Conservation (phyloP, 2,113 vertebrate species). For the Pelmatolapia mariae region DNA sequence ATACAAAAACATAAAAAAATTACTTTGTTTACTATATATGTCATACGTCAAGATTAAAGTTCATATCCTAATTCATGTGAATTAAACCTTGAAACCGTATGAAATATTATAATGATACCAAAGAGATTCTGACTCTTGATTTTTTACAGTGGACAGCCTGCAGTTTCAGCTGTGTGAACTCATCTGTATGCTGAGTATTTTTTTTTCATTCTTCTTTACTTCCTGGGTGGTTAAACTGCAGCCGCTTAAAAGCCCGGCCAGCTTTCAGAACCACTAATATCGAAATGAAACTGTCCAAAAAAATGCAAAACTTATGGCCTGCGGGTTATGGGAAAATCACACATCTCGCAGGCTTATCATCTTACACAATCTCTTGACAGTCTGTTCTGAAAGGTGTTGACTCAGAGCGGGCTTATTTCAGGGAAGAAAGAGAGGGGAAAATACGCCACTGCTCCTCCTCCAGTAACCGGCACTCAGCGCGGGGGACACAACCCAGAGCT, state of each 20-base stretch:
- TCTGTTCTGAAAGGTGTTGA: conserved; percentile 36
- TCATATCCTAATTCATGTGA: not conserved
- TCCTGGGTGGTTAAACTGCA: not conserved
- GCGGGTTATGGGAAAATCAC: conserved; percentile 31
- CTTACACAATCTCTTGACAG: conserved; percentile 7
- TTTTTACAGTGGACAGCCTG: not conserved
- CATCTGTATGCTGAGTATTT: not conserved
- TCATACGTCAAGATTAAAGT: not conserved
- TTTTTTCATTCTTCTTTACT: not conserved
- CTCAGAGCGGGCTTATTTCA: conserved; percentile 42
- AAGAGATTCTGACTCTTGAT: not conserved
- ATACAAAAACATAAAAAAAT: not conserved
- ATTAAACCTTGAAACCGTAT: not conserved
- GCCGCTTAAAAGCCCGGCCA: not conserved
- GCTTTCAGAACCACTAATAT: not conserved
- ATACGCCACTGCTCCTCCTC: conserved; percentile 12
- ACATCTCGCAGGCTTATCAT: not conserved
- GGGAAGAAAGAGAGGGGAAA: conserved; percentile 46
- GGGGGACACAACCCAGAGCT: not conserved
- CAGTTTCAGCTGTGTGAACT: not conserved
- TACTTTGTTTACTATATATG: not conserved
- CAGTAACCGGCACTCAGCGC: not conserved
- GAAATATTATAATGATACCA: not conserved
- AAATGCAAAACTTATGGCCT: not conserved
- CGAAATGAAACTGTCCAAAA: not conserved